Base-by-base conservation (phyloP, 2,113 vertebrate genomes). In the Actinemys pallida region DNA sequence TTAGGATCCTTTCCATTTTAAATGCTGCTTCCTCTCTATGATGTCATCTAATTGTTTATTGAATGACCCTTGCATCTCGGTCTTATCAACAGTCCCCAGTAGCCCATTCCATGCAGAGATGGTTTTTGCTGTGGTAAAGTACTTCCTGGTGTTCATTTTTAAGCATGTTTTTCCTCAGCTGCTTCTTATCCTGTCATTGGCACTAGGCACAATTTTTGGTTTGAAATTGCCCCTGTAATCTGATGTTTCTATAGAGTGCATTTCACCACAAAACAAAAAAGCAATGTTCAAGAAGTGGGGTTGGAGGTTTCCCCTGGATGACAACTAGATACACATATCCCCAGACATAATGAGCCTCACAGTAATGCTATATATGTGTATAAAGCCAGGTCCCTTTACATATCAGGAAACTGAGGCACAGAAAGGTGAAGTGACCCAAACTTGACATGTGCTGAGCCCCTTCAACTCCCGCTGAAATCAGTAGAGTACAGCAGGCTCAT, bases 1-100 rank as follows among this genome's bases (percentile, higher is more conserved):
- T 12, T 19, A 10, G 0, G 17, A 12, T 29, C 54, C 35, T 83
- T 0, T 0, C 11, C 69, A 4, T 22, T 1, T 78, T 47, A 56
- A 17, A 29, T 50, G 81, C 50, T 10, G 27, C 53, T 8, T 27
- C 17, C 25, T 35, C 75, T 83, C 83, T 2, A 22, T 5, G 29
- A 79, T 4, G 1, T 10, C 62, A n/a, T 25, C 45, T 19, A 0
- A 0, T 0, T 11, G 35, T 19, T 22, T 35, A 35, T 89, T 31
- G 76, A 59, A 50, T 78, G 75, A 78, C 75, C 16, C 11, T 3
- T 3, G 47, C 29, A 81, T 72, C 25, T 17, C 14, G 2, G 25
- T 24, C 45, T 78, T 27, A 78, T 47, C 75, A 78, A 47, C 45
- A 27, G 75, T 78, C 42, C 75, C 75, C 45, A 47, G 75, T 76